These are phyloP conservation scores for Hylia prasina DNA, from an alignment of 2,113 vertebrate genomes.

Conservation along the genomic window DNA sequence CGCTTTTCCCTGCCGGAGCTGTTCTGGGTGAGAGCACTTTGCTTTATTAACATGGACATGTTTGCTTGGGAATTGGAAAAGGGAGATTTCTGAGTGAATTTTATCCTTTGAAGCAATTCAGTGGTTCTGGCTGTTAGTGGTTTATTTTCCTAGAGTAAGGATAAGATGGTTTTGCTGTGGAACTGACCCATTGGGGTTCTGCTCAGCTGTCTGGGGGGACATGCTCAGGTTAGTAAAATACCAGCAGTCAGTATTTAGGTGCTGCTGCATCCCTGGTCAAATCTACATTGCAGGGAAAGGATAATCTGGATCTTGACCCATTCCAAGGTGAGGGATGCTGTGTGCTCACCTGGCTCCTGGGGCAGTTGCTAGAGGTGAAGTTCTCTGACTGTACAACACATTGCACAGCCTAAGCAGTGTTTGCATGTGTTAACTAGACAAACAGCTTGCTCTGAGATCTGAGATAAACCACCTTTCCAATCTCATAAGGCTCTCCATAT, in stretches of 20 bases:
- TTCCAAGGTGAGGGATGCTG: rapidly evolving
- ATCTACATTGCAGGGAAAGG: not conserved
- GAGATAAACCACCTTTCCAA: not conserved
- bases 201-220: not conserved
- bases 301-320: not conserved
- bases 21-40: not conserved
- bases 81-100: not conserved
- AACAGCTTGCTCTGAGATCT: not conserved
- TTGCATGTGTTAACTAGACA: not conserved
- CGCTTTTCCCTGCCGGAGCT: not conserved
- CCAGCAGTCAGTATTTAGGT: not conserved
- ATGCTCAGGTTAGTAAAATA: not conserved
- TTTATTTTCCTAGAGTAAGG: not conserved
- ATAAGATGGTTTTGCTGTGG: not conserved
- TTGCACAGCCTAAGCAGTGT: not conserved
- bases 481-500: not conserved
- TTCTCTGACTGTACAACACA: not conserved
- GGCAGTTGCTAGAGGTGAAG: not conserved
- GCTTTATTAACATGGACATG: not conserved
- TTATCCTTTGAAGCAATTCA: not conserved
- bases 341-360: not conserved
- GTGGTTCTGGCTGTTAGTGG: not conserved
- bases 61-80: not conserved
- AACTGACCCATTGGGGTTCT: not conserved
- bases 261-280: not conserved